Evolutionary conservation across 2,113 vertebrate species (phyloP), one percentile per base, ranked within the genome.

Genomic region (Peromyscus polionotus): DNA sequence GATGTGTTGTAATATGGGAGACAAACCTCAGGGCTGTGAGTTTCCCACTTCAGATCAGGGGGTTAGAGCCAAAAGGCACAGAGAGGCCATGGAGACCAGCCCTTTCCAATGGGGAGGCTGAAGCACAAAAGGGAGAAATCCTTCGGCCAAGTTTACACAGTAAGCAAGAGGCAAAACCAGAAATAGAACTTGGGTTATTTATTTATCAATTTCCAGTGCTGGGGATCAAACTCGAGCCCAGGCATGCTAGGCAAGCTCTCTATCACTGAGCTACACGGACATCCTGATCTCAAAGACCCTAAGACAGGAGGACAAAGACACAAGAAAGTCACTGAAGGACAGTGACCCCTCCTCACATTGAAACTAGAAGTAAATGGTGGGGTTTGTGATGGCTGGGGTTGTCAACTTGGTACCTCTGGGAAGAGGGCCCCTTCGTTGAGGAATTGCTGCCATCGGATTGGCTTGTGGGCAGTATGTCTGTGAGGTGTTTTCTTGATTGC

Each of bases 151-250:
- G 61, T n/a, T 94, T 57, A 72, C 28, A 54, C 24, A 33, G 36
- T 68, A 19, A 96, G 73, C 33, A 61, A 65, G 33, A 39, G 19
- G 45, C 54, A 92, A 96, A 90, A 95, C 0, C 48, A 91, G 84
- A 87, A 39, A 75, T 94, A 68, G 19, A 88, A 91, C 42, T 88
- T 6, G 11, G 11, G 13, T 57, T 68, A 48, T 79, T 63, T 51
- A 28, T 63, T 48, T 22, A 16, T 9, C 67, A 4, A 20, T 81
- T 81, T 42, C 16, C 5, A n/a, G 36, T 42, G 16, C 48, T 59
- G 14, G 67, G 19, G 28, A 0, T 24, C n/a, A 68, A 84, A 92
- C 19, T 1, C n/a, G 20, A 17, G 63, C 51, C 33, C 33, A 28
- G 9, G 13, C 59, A 22, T 70, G 22, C 24, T 8, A 57, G 59